Evolutionary conservation across 2,113 vertebrate genomes (phyloP).

Genomic region (Cepphus grylle): DNA sequence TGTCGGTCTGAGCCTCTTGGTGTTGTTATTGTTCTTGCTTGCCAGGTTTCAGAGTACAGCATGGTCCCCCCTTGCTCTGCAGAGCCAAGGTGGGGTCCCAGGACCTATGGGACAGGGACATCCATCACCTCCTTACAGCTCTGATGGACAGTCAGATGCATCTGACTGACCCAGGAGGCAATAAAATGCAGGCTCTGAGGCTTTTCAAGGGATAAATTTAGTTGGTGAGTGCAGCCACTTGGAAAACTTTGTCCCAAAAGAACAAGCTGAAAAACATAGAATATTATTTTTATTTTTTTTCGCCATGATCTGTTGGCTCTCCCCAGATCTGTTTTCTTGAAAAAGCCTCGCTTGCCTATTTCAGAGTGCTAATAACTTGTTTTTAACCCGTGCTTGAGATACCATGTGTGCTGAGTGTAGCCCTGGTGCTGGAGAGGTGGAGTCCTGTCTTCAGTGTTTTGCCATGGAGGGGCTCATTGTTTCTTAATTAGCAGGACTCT

Average conservation of each 20-base stretch:
- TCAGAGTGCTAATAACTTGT: neutral
- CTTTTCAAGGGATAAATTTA: neutral
- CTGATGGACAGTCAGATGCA: neutral
- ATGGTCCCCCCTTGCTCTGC: neutral
- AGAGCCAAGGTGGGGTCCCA: neutral
- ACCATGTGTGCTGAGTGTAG: too few species aligned
- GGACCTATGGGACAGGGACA: too few species aligned
- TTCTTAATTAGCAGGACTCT: neutral
- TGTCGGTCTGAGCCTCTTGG: neutral
- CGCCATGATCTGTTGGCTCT: neutral
- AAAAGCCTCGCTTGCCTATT: neutral
- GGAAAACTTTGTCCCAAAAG: neutral
- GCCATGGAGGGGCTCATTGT: neutral
- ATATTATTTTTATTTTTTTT: neutral
- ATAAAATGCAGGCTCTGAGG: neutral
- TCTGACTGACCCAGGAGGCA: neutral
- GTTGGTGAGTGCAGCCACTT: neutral
- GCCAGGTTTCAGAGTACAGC: fast-evolving
- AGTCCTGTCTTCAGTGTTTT: neutral
- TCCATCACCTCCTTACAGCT: fast-evolving
- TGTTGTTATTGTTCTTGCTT: neutral
- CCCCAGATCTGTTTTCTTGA: neutral
- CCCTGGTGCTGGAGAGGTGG: neutral
- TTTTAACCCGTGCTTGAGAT: neutral
- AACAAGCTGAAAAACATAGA: neutral